These are phyloP conservation scores for Megaceryle maxima DNA, from an alignment of 2,113 vertebrate species.

Conservation along the genomic window DNA sequence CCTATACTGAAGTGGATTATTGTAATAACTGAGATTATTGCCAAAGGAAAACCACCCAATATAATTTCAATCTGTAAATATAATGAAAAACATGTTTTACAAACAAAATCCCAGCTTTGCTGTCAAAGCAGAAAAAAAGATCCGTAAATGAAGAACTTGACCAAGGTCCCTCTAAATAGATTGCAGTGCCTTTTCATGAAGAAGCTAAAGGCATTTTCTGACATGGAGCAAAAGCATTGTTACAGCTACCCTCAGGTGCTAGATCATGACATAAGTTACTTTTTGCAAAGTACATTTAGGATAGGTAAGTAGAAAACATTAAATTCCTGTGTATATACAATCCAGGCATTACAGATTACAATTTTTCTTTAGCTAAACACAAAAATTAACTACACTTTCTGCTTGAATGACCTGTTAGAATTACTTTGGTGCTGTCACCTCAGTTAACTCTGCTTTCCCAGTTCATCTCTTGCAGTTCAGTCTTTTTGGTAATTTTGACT, in stretches of 20 bases:
- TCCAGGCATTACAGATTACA: not conserved
- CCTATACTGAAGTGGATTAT: constrained; percentile 19
- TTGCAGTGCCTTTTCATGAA: not conserved
- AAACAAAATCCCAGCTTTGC: constrained; percentile 1
- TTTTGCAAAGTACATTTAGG: not conserved
- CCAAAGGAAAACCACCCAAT: not conserved
- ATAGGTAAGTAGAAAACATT: not conserved
- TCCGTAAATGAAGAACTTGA: not conserved
- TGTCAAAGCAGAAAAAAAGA: not conserved
- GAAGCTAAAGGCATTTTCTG: not conserved
- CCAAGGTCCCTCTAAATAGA: not conserved
- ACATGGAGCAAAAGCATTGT: not conserved
- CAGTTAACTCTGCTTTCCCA: not conserved
- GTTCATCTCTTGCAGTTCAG: not conserved
- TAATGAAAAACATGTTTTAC: not conserved
- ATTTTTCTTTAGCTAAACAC: not conserved
- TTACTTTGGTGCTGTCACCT: not conserved
- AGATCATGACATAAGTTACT: not conserved
- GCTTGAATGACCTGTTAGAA: not conserved
- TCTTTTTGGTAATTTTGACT: not conserved
- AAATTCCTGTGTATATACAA: not conserved
- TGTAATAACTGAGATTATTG: constrained; percentile 25
- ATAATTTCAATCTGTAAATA: not conserved
- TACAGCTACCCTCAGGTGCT: not conserved
- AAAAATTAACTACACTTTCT: not conserved